These are phyloP conservation scores for Chiloscyllium plagiosum DNA, from an alignment of 2,113 vertebrate genomes.

Conservation along the genomic window DNA sequence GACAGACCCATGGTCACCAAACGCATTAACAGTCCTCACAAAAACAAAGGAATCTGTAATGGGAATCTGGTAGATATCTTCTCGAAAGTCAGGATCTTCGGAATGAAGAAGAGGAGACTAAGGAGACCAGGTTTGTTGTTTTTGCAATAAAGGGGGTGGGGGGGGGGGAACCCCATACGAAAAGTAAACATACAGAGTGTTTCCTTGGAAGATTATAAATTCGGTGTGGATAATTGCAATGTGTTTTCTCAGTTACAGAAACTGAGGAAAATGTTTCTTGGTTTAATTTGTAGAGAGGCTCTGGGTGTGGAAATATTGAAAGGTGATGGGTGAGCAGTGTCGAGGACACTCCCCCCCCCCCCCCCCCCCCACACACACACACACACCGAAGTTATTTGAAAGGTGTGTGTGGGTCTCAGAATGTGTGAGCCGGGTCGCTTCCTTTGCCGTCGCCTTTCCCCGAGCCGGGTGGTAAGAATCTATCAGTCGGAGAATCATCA, in stretches of 20 bases:
- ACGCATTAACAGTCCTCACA: conserved; percentile 86
- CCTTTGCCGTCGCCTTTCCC: background rate
- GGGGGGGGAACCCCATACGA: background rate
- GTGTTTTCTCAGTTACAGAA: background rate
- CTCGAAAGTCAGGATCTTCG: conserved; percentile 99
- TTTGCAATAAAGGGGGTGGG: too few relatives aligned
- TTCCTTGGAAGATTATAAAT: background rate
- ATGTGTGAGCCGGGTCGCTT: background rate
- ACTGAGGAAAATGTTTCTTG: background rate
- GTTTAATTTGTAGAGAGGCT: background rate
- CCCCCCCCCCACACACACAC: too few relatives aligned
- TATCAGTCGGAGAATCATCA: background rate
- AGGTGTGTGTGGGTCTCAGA: background rate
- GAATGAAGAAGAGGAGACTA: conserved; percentile 93
- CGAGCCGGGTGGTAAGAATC: background rate
- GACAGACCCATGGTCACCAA: conserved; percentile 87
- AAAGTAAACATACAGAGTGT: background rate
- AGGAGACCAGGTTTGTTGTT: conserved; percentile 97
- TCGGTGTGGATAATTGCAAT: background rate
- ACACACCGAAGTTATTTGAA: background rate
- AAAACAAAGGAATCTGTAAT: conserved; percentile 93
- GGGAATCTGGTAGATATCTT: conserved; percentile 98
- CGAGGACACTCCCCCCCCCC: too few relatives aligned
- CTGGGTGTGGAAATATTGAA: background rate
- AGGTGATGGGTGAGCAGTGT: background rate